Evolutionary conservation across 2,888 invertebrate genomes (phyloP).

Genomic region (Gymnosoma rotundatum): DNA sequence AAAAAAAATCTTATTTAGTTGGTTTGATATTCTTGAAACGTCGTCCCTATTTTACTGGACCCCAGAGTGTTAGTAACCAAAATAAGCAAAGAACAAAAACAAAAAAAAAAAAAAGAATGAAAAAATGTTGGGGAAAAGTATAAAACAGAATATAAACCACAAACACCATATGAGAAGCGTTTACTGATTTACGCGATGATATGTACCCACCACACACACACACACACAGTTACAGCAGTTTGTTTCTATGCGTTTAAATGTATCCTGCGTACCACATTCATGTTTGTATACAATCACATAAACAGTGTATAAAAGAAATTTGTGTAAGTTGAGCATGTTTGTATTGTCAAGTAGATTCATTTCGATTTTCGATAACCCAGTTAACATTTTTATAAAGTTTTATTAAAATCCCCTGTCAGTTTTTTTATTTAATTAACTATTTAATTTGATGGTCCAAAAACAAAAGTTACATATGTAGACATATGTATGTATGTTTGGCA

Average conservation of each 20-base stretch:
- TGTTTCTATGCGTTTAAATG: conserved; percentile 18
- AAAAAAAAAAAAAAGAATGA: not conserved
- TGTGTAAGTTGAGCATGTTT: conserved; percentile 30
- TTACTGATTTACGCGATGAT: conserved; percentile 67
- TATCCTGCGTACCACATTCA: conserved; percentile 22
- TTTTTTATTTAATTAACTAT: no score
- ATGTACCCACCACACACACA: conserved; percentile 23
- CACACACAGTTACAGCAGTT: not conserved
- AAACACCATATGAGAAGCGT: conserved; percentile 63
- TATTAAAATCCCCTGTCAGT: no score
- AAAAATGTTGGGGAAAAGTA: conserved; percentile 52
- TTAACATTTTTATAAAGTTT: not conserved
- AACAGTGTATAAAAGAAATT: conserved; percentile 31
- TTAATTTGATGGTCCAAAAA: no score
- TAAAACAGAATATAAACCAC: conserved; percentile 60
- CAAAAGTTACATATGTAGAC: no score
- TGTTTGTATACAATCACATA: not conserved
- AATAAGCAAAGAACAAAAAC: no score
- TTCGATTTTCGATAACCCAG: conserved; percentile 33
- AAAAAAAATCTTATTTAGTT: conserved; percentile 47
- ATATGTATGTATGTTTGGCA: no score
- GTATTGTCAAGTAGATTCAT: conserved; percentile 34
- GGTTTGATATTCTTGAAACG: conserved; percentile 54
- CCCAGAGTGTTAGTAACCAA: conserved; percentile 37
- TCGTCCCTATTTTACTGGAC: conserved; percentile 52